Evolutionary conservation across 2,888 invertebrate species (phyloP).

Genomic region (Drosophila mimica): DNA sequence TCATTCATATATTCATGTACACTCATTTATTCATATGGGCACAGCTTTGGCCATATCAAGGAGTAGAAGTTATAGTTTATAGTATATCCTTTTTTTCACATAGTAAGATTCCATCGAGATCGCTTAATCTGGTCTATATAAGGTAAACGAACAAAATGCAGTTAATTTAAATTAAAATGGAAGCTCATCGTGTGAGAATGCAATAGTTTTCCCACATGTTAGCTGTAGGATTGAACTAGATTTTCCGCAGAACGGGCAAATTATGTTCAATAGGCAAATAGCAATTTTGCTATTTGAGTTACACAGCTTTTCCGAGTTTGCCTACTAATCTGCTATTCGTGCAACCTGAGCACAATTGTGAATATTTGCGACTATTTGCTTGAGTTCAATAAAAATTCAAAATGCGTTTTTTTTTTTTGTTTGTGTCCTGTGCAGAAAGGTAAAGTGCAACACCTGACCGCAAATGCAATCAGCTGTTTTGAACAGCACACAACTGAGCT

Average conservation of each 20-base stretch:
- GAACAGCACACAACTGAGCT: not conserved
- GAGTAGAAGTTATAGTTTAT: not conserved
- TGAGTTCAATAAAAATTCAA: slow-evolving; percentile 13
- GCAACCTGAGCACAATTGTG: not conserved
- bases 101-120: not conserved
- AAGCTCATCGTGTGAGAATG: not conserved
- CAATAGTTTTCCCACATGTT: not conserved
- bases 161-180: not conserved
- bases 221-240: not conserved
- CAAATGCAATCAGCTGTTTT: slow-evolving; percentile 44
- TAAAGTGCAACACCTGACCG: slow-evolving; percentile 31
- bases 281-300: not conserved
- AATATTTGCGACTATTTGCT: not conserved
- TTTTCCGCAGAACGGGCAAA: not conserved
- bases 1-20: not conserved
- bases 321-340: not conserved
- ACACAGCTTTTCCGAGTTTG: not conserved
- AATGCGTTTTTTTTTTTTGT: slow-evolving; percentile 1
- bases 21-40: not conserved
- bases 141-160: not conserved
- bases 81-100: not conserved
- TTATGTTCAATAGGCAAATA: not conserved
- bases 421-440: slow-evolving; percentile 11
- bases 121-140: not conserved
- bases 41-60: not conserved